Evolutionary conservation across 2,113 vertebrate genomes (phyloP), one percentile per base, ranked within the genome.

Genomic region (Chitala chitala): DNA sequence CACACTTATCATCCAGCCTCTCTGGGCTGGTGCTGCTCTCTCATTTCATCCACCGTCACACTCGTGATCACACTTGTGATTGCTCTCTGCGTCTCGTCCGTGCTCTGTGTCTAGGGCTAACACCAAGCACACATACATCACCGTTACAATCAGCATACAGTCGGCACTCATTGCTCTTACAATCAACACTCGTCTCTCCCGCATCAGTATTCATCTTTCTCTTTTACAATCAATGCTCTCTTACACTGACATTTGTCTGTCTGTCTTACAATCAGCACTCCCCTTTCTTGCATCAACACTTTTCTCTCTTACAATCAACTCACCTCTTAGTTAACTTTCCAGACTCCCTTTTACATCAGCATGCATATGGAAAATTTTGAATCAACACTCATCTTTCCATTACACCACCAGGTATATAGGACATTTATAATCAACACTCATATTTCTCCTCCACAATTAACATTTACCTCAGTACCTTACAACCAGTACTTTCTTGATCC

Each of bases 1-100:
- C 75, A 78, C n/a, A 51, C 36, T 66, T 75, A n/a, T 75, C 79
- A 78, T 68, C 44, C 75, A 36, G 10, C 56, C 76, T 71, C 10
- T 48, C 20, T 22, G 1, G 40, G 56, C 59, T 4, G 17, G 42
- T 8, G 46, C 22, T 2, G 9, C 31, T 20, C 70, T 72, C 74
- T 38, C 24, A 55, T 54, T 65, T 46, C 31, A 54, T 33, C 7
- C 29, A 24, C 61, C 5, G 36, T 50, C 44, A 40, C 66, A 46
- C 24, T 10, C 66, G 5, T 17, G 24, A 46, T 69, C 42, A 69
- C 24, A 22, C 5, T 17, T 20, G 9, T 22, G 17, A 38, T 40
- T 22, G 61, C 61, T 36, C 36, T 20, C 20, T 42, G 8, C 61
- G n/a, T 42, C n/a, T 5, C 6, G 38, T 13, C 61, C n/a, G 29